Base-by-base conservation (phyloP, 2,888 invertebrate genomes). In the Dascillus cervinus region DNA sequence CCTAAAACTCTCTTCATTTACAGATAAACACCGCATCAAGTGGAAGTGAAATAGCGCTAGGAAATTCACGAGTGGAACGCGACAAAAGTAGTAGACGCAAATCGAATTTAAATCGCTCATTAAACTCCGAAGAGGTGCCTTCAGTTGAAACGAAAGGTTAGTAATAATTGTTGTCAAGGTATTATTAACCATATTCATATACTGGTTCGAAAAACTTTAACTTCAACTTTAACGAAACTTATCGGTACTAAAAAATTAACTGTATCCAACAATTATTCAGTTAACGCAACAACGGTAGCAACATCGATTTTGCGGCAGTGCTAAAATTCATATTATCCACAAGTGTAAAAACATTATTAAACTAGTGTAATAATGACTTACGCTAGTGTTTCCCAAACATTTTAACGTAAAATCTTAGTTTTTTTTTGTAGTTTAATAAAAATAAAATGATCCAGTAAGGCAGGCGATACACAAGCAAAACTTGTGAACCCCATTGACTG, bases 41-140 rank as follows among this genome's bases (percentile, higher is more conserved):
- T 33, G 46, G 41, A 35, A 52, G 46, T 34, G 58, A 60, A 28
- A n/a, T n/a, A n/a, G 52, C 56, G 34, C 52, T 58, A 42, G 61
- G 63, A 37, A 61, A 58, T 35, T 26, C 29, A 25, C 48, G 50
- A 39, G 57, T 60, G 28, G 71, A 72, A 49, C 70, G 71, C 44
- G 80, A 81, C 63, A 79, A 75, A 56, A 77, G 72, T 55, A 68
- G 70, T 46, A 79, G 76, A 62, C 70, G 75, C 41, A 78, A 75
- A 66, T 78, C 75, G 47, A 75, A 76, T 65, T 65, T 75, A 50
- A 80, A 75, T 65, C 70, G 72, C 44, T 70, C 72, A 24, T 62
- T 57, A 13, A 55, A 54, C 35, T 64, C 66, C 17, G 72, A 72
- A 53, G 69, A 69, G 38, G 55, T 60, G 35, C 58, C 56, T 26